Evolutionary conservation across 2,113 vertebrate genomes (phyloP).

Genomic region (Alectura lathami): DNA sequence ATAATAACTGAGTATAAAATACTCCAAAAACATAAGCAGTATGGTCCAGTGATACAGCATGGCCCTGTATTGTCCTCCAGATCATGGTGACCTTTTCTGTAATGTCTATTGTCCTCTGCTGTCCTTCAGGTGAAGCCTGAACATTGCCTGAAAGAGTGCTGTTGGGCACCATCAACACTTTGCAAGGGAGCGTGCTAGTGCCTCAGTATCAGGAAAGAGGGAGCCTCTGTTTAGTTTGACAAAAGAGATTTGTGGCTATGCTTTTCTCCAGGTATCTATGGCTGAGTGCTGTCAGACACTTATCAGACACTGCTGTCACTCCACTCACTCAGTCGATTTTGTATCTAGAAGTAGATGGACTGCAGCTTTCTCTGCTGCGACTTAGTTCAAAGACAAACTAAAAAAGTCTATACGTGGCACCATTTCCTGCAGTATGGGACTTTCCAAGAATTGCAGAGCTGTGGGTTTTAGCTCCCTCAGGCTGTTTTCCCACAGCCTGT

Average conservation of each 20-base stretch:
- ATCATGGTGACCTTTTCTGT: neutral
- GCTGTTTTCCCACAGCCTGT: neutral
- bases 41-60: neutral
- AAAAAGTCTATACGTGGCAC: fast-evolving
- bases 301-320: neutral
- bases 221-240: neutral
- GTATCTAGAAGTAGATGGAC: neutral
- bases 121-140: neutral
- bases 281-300: neutral
- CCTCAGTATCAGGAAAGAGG: neutral
- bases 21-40: neutral
- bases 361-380: neutral
- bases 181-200: neutral
- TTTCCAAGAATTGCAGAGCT: conserved; percentile 1
- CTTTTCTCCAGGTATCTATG: neutral
- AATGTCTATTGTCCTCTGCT: neutral
- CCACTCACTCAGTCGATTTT: neutral
- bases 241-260: neutral
- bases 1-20: neutral
- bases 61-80: neutral
- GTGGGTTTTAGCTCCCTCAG: neutral
- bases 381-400: neutral
- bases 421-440: conserved; percentile 2
- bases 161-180: neutral
- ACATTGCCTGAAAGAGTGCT: neutral